Base-by-base conservation (phyloP, 2,113 vertebrate genomes). In the Tamias sibiricus region DNA sequence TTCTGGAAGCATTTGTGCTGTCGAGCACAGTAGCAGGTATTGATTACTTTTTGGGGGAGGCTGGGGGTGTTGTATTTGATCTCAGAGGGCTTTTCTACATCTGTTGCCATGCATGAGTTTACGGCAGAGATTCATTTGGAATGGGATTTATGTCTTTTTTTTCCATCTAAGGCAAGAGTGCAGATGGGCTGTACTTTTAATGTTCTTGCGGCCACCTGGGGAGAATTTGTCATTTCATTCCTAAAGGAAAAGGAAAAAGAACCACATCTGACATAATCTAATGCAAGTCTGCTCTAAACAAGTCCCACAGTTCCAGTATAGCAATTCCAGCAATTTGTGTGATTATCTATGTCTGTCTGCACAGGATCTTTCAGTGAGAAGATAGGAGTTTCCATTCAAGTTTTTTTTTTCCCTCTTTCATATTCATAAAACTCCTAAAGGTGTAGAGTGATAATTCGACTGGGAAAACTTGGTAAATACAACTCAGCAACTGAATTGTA, bases 201-300 rank as follows among this genome's bases (percentile, higher is more conserved):
- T 94, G 83, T 88, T 91, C 69, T 93, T 89, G 52, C 75, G 49
- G 57, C 91, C 86, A 95, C 95, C 89, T 96, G 95, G 82, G 92
- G 84, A 42, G 69, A 82, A 81, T 95, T 90, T 87, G 80, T 96
- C 94, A 94, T 95, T 95, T 87, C 81, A 71, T 83, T 93, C 71
- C 83, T 87, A 66, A 92, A 94, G 90, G 79, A 90, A 96, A 84
- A 92, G n/a, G 24, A 66, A 79, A 52, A 80, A 84, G 26, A 81
- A 68, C 13, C 20, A 28, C 49, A 90, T 91, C 26, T 90, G 91
- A 96, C 94, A 89, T 92, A 47, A 91, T 68, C 37, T 28, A 87
- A 90, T 52, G 54, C 32, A 59, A 69, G 57, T 28, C 30, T 87
- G 40, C 44, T 40, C 91, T 66, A n/a, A 52, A 85, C 32, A 69